A percentile compares a stretch with the other conserved stretches of the same genome.
Conservation (phyloP, 1,140 invertebrate species). For the Penaeus indicus region DNA sequence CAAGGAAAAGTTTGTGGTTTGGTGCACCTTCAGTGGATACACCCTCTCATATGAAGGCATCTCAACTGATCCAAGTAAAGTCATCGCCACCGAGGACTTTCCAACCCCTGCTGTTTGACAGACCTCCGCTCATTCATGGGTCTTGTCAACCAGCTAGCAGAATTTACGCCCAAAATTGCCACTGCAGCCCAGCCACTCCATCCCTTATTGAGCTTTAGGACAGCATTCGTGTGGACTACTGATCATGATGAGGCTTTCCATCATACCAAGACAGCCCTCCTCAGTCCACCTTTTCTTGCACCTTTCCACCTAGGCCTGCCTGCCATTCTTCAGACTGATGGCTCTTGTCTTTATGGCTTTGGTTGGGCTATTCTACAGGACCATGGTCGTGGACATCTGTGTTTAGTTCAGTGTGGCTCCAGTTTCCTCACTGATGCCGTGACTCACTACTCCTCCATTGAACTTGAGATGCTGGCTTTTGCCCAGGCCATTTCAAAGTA, state of each 20-base stretch:
- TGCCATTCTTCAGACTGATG: too few species aligned
- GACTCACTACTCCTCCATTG: background rate
- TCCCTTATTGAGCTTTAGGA: background rate
- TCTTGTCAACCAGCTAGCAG: background rate
- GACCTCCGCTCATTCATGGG: background rate
- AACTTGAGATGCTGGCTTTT: background rate
- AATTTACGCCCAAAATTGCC: background rate
- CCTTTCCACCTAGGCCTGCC: background rate
- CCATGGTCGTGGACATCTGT: too few species aligned
- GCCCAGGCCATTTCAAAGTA: background rate
- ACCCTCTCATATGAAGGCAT: background rate
- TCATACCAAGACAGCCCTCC: background rate
- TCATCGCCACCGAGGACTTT: background rate
- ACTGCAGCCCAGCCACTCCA: background rate
- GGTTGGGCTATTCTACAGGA: too few species aligned
- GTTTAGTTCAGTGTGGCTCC: too few species aligned
- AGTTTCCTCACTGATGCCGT: too few species aligned
- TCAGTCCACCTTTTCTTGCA: background rate
- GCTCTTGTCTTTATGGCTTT: too few species aligned
- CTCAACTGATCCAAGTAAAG: background rate
- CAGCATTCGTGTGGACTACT: background rate
- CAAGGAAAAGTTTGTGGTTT: conserved; percentile 7
- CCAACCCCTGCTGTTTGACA: background rate
- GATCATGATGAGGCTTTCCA: background rate
- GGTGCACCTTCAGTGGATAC: background rate